phyloP scores from a whole-genome alignment of 2,888 invertebrate genomes.

The Imbricaverruca yamaguchii region DNA sequence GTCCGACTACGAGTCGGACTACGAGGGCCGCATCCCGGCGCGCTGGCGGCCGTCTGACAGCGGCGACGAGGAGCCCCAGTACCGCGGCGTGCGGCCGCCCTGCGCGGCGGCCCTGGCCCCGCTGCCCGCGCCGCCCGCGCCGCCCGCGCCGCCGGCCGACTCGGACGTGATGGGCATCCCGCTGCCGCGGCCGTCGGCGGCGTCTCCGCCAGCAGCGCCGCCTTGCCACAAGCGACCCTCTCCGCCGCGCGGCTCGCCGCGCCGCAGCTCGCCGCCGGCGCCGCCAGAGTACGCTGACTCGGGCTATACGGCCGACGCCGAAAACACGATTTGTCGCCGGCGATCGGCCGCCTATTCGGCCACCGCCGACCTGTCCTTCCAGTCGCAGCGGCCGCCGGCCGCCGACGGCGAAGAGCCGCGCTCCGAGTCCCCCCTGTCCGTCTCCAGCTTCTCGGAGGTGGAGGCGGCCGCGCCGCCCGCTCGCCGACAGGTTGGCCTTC shows the following conservation, averaged over 20 bases:
- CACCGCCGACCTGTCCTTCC: background rate
- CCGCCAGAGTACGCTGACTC: background rate
- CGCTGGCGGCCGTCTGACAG: constrained; percentile 57
- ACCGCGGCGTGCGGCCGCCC: constrained; percentile 49
- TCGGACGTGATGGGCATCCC: constrained; percentile 28
- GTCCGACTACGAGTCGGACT: constrained; percentile 65
- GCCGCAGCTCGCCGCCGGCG: background rate
- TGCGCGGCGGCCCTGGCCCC: constrained; percentile 45
- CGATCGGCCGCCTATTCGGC: background rate
- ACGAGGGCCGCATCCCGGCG: constrained; percentile 50
- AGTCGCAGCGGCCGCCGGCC: constrained; percentile 10
- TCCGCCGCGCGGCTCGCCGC: constrained; percentile 29
- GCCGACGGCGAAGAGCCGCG: background rate
- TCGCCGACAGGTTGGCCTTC: background rate
- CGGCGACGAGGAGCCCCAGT: constrained; percentile 52
- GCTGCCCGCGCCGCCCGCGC: constrained; percentile 41
- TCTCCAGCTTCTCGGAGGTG: background rate
- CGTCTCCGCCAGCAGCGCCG: constrained; percentile 48
- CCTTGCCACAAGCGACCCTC: constrained; percentile 43
- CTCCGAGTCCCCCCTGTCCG: constrained; percentile 11
- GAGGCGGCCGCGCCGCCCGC: background rate
- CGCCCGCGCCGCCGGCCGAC: constrained; percentile 33
- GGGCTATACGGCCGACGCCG: constrained; percentile 8
- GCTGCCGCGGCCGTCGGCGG: constrained; percentile 31
- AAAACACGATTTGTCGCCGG: background rate